These are phyloP conservation scores for Drusus annulatus DNA, from an alignment of 1,140 invertebrate species.

Conservation along the genomic window DNA sequence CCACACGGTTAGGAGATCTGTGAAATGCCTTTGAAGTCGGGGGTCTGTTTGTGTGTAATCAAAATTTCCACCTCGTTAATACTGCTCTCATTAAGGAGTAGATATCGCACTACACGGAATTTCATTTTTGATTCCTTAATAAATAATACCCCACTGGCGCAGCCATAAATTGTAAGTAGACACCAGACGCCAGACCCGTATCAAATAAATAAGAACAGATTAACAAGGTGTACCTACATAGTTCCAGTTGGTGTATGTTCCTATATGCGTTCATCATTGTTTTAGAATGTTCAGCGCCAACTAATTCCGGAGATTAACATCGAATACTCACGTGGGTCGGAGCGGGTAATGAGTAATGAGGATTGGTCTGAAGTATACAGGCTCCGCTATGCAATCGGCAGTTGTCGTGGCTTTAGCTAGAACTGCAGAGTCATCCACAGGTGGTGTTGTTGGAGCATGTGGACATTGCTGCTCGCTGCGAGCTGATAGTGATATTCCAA, in stretches of 20 bases:
- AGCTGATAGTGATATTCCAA: not conserved
- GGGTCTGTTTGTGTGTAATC: slow-evolving; percentile 5
- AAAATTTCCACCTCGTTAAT: slow-evolving; percentile 18
- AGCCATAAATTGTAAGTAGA: too few relatives aligned
- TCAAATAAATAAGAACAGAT: not conserved
- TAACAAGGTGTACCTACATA: not conserved
- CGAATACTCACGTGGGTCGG: slow-evolving; percentile 22
- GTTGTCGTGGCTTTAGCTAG: not conserved
- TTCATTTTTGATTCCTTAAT: too few relatives aligned
- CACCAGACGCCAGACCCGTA: not conserved
- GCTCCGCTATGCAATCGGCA: slow-evolving; percentile 6
- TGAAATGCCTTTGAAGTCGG: slow-evolving; percentile 27
- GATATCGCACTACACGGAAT: not conserved
- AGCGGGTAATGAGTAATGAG: slow-evolving; percentile 2
- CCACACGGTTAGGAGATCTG: slow-evolving; percentile 4
- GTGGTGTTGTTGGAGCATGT: not conserved
- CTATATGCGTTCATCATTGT: not conserved
- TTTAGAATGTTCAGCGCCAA: slow-evolving; percentile 24
- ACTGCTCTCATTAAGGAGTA: slow-evolving; percentile 9
- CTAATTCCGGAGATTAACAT: slow-evolving; percentile 34
- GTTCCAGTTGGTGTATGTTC: too few relatives aligned
- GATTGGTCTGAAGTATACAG: slow-evolving; percentile 1
- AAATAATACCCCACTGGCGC: too few relatives aligned
- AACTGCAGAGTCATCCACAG: slow-evolving; percentile 31
- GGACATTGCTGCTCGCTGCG: slow-evolving; percentile 1